Base-by-base conservation (phyloP, 2,797 vertebrate species). In the Tolypeutes matacus region DNA sequence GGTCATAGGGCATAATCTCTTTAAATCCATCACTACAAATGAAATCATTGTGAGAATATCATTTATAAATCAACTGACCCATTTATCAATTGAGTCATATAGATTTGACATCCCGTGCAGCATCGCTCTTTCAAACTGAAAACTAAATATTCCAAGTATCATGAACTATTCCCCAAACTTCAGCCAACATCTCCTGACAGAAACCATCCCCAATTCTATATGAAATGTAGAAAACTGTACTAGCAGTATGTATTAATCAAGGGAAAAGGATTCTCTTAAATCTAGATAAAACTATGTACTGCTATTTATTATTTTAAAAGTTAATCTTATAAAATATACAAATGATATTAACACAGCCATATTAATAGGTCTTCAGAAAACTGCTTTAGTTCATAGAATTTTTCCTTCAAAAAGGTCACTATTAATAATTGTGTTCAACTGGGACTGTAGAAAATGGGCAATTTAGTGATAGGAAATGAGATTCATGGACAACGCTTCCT, bases 1-100 rank as follows among this genome's bases (percentile, higher is more conserved):
- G 99, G 97, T 99, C 99, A 12, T 99, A 99, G 5, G 99, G 99
- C 99, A 99, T 99, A 97, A 99, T 99, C 98, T 99, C 99, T 97
- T 99, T 99, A 98, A 99, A 99, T 93, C 99, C 99, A 97, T 99
- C 99, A 94, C 99, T 99, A 97, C 89, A 94, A 97, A 98, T 72
- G 95, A 97, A 98, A 97, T 72, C 97, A 98, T 90, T 10, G 91
- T n/a, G 75, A 93, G 17, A 94, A 81, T 81, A 85, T 97, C 95
- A 98, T 86, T 97, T 96, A 56, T 84, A 93, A 80, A 29, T 56
- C 51, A 73, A 15, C 2, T 10, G 42, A 56, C 18, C 3, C 9
- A 70, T 80, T 36, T 60, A 46, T 2, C 0, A 78, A 62, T 76
- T 36, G 83, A 70, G 2, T 20, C 8, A 39, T 7, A 31, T 2